Evolutionary conservation across 2,797 vertebrate genomes (phyloP).

Genomic region (Dermochelys coriacea): DNA sequence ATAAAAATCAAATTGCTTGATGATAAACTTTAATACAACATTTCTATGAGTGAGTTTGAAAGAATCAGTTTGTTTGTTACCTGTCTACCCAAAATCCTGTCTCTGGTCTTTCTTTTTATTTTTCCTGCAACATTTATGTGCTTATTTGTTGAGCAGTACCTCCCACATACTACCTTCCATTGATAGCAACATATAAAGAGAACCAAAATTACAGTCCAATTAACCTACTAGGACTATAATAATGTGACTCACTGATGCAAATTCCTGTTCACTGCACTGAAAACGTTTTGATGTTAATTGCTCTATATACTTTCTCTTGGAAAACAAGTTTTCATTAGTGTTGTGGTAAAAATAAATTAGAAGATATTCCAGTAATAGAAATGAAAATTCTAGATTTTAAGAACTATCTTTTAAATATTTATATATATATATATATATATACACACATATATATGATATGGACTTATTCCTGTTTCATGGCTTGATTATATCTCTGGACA

Average conservation of each 20-base stretch:
- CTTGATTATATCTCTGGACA: background rate
- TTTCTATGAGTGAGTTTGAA: background rate
- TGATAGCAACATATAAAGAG: background rate
- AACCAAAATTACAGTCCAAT: constrained; percentile 16
- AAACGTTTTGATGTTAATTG: background rate
- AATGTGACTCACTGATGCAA: background rate
- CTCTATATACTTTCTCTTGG: background rate
- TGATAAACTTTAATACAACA: accelerated
- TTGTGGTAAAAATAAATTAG: background rate
- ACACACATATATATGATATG: background rate
- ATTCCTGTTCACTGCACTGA: constrained; percentile 5
- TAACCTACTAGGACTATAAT: constrained; percentile 16
- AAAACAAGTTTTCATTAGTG: background rate
- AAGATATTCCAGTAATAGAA: background rate
- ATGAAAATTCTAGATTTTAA: background rate
- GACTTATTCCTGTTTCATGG: background rate
- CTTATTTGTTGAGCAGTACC: background rate
- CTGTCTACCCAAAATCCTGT: background rate
- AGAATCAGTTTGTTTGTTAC: background rate
- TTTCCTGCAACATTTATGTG: background rate
- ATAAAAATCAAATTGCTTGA: background rate
- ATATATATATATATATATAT: background rate
- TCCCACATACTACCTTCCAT: background rate
- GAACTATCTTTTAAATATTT: background rate
- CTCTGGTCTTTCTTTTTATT: background rate